A percentile compares a stretch with the other conserved stretches of the same genome.
phyloP scores from a whole-genome alignment of 2,113 vertebrate species.

The Tringa solitaria region DNA sequence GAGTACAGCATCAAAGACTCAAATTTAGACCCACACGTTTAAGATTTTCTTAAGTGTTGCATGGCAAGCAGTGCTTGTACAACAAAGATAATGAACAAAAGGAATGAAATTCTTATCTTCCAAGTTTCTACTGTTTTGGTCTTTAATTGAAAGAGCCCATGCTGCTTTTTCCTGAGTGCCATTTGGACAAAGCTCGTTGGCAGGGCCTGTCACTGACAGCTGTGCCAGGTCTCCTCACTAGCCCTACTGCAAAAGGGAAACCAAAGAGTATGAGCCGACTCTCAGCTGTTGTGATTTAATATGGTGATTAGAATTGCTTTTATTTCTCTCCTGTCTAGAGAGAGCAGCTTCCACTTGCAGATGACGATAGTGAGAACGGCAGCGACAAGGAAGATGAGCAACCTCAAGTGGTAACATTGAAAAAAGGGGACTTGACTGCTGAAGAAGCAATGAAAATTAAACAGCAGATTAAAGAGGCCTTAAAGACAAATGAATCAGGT shows the following conservation, averaged over 20 bases:
- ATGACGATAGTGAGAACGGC: conserved; percentile 75
- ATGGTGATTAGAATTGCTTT: neutral
- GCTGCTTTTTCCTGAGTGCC: neutral
- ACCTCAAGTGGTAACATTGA: conserved; percentile 91
- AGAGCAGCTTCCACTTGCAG: conserved; percentile 78
- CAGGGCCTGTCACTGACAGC: neutral
- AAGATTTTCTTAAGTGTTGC: neutral
- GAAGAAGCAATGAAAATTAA: conserved; percentile 91
- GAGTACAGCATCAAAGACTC: neutral
- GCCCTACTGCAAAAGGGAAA: neutral
- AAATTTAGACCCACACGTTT: neutral
- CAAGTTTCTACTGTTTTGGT: neutral
- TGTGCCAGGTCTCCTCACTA: neutral
- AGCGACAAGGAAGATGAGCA: conserved; percentile 92
- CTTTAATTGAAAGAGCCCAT: neutral
- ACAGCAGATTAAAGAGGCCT: conserved; percentile 64
- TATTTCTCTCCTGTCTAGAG: conserved; percentile 69
- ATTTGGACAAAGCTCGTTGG: rapidly evolving
- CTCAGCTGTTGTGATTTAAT: neutral
- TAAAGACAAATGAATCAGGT: conserved; percentile 73
- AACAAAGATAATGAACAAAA: neutral
- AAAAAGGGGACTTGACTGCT: conserved; percentile 84
- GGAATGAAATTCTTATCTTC: neutral
- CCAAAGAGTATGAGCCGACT: neutral
- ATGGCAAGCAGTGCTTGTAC: neutral